Evolutionary conservation across 1,140 invertebrate species (phyloP).

Genomic region (Alviniconcha marisindica): DNA sequence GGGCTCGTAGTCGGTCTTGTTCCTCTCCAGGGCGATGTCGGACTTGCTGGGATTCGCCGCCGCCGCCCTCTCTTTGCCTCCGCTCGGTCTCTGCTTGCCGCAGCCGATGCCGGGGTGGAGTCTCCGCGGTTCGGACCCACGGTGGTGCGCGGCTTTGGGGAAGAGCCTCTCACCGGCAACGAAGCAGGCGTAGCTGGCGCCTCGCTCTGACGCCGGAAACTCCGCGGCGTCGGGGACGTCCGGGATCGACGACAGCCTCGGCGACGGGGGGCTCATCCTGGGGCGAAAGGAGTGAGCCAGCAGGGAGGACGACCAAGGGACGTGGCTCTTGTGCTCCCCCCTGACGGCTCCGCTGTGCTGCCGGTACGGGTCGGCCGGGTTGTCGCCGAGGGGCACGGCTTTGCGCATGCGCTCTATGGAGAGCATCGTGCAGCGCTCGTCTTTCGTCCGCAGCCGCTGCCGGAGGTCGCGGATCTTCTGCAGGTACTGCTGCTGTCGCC

Average conservation of each 20-base stretch:
- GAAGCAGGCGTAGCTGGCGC: conserved; percentile 7
- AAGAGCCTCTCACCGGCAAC: conserved; percentile 39
- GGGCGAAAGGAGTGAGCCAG: conserved; percentile 43
- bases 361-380: conserved; percentile 37
- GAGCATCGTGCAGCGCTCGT: conserved; percentile 47
- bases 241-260: neutral
- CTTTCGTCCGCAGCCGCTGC: conserved; percentile 41
- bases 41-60: conserved; percentile 12
- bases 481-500: conserved; percentile 54
- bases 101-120: neutral
- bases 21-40: conserved; percentile 43
- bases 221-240: neutral
- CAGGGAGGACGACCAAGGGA: conserved; percentile 46
- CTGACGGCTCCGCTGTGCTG: conserved; percentile 22
- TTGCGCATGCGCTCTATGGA: conserved; percentile 51
- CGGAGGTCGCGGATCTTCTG: conserved; percentile 47
- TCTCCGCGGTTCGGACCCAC: conserved; percentile 42
- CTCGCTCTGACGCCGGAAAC: neutral
- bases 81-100: neutral
- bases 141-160: conserved; percentile 36
- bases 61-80: neutral
- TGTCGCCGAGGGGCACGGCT: conserved; percentile 11
- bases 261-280: conserved; percentile 21
- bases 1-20: conserved; percentile 58
- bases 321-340: conserved; percentile 35